phyloP scores from a whole-genome alignment of 2,113 vertebrate species.

The Salvelinus sp. region DNA sequence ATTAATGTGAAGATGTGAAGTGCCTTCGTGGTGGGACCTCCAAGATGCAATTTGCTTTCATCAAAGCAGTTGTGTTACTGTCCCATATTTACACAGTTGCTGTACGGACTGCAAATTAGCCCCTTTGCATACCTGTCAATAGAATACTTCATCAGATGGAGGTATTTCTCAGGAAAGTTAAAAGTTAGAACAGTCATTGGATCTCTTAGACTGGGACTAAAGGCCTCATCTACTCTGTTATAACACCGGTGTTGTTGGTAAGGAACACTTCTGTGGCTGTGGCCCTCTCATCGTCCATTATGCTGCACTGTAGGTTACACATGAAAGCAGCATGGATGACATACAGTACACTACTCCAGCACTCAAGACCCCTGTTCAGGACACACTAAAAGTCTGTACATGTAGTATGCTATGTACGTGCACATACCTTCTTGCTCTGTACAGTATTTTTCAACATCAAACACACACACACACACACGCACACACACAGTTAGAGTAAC shows the following conservation, averaged over 20 bases:
- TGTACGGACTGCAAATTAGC: conserved; percentile 69
- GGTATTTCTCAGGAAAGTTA: no score
- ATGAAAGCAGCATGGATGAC: not conserved
- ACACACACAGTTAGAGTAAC: conserved; percentile 46
- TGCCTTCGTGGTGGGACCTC: conserved; percentile 91
- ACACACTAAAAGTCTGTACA: not conserved
- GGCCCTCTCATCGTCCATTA: not conserved
- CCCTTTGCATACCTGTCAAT: conserved; percentile 2
- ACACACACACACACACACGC: conserved; percentile 6
- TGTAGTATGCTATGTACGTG: not conserved
- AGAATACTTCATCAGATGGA: no score
- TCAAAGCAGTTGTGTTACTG: conserved; percentile 90
- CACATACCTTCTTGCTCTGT: not conserved
- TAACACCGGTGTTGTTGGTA: no score
- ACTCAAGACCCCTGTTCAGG: not conserved
- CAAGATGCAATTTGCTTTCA: conserved; percentile 94
- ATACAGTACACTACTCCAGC: not conserved
- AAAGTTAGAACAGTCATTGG: no score
- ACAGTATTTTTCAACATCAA: not conserved
- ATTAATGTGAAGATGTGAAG: conserved; percentile 95
- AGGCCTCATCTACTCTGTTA: no score
- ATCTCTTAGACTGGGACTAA: no score
- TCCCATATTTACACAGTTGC: conserved; percentile 90
- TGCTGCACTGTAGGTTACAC: not conserved
- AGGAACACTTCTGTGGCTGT: not conserved